Percentiles rank a stretch among this genome's conserved stretches.
phyloP scores from a whole-genome alignment of 1,140 invertebrate species.

The Pseudomyrmex dendroicus region DNA sequence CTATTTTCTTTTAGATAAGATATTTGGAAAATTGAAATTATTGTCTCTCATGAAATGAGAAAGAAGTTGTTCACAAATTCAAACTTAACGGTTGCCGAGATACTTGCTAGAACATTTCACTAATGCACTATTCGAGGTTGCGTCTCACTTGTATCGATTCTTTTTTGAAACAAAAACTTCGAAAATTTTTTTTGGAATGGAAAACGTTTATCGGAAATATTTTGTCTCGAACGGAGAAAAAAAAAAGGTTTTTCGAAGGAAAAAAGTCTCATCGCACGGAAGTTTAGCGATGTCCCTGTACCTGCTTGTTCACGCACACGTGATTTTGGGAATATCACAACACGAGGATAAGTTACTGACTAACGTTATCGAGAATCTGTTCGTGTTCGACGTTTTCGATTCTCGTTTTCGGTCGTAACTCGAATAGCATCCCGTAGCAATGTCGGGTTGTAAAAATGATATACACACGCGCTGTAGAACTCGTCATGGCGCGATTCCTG shows the following conservation, averaged over 20 bases:
- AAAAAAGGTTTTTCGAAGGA: background rate
- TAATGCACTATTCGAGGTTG: too few relatives aligned
- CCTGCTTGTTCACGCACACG: constrained; percentile 34
- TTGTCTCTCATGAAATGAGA: too few relatives aligned
- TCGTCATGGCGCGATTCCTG: constrained; percentile 23
- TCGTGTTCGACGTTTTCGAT: constrained; percentile 60
- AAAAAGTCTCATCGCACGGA: constrained; percentile 60
- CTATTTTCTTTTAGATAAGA: too few relatives aligned
- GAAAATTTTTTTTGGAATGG: too few relatives aligned
- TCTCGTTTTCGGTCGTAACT: constrained; percentile 67
- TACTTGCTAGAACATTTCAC: too few relatives aligned
- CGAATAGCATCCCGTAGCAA: constrained; percentile 33
- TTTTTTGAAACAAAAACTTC: too few relatives aligned
- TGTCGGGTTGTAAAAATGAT: constrained; percentile 64
- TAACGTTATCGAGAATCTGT: constrained; percentile 60
- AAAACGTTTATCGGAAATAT: background rate
- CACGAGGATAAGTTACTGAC: constrained; percentile 55
- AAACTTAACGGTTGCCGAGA: too few relatives aligned
- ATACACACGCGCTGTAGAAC: constrained; percentile 38
- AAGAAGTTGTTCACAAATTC: too few relatives aligned
- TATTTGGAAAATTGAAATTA: too few relatives aligned
- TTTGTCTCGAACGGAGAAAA: background rate
- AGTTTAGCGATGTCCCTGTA: constrained; percentile 39
- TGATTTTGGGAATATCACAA: constrained; percentile 36
- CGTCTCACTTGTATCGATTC: too few relatives aligned